phyloP scores from a whole-genome alignment of 2,888 invertebrate species.

The Phyllotreta cruciferae region DNA sequence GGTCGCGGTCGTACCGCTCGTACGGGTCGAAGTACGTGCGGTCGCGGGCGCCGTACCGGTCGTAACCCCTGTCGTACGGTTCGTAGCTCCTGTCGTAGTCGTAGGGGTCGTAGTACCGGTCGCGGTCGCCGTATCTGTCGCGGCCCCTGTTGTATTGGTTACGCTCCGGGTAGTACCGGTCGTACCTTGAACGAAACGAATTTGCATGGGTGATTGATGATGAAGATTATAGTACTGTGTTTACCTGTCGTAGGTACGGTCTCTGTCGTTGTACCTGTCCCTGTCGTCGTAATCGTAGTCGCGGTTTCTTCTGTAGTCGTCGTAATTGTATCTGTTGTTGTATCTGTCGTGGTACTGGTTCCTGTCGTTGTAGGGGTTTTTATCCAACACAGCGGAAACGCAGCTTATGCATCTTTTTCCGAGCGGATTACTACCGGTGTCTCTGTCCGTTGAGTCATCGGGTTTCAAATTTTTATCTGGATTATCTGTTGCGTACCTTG shows the following conservation, averaged over 20 bases:
- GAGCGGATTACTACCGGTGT: constrained; percentile 21
- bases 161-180: constrained; percentile 28
- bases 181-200: constrained; percentile 29
- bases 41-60: constrained; percentile 27
- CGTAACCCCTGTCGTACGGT: constrained; percentile 38
- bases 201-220: neutral
- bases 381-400: constrained; percentile 33
- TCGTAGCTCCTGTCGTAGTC: constrained; percentile 35
- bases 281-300: constrained; percentile 32
- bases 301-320: constrained; percentile 7
- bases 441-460: constrained; percentile 36
- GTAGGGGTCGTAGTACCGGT: constrained; percentile 30
- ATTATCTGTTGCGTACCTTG: constrained; percentile 22
- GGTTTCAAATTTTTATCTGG: constrained; percentile 37
- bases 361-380: constrained; percentile 17
- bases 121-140: constrained; percentile 31
- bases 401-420: constrained; percentile 46
- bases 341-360: constrained; percentile 11
- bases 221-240: neutral
- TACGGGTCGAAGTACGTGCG: constrained; percentile 39
- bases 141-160: constrained; percentile 28
- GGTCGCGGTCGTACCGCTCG: constrained; percentile 44
- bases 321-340: constrained; percentile 24
- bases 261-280: constrained; percentile 32
- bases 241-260: constrained; percentile 31